Evolutionary conservation across 2,888 invertebrate genomes (phyloP), one percentile per base, ranked within the genome.

Genomic region (Aelia acuminata): DNA sequence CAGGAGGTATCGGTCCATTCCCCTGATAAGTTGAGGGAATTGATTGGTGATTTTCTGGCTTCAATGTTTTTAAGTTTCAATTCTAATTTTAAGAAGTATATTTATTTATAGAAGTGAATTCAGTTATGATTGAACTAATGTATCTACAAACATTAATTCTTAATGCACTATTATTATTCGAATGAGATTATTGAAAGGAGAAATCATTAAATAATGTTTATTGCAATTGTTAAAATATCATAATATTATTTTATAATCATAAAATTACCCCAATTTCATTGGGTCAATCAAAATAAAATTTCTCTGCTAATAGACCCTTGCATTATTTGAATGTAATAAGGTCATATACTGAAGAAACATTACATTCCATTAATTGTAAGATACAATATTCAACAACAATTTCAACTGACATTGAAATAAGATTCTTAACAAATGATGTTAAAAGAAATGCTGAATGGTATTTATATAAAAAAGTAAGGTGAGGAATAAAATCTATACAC

Each of bases 1-100:
- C 97, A 7, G 96, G 96, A 4, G 98, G 98, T 5, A 94, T 95
- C 18, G 88, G 88, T n/a, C 15, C 88, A 85, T 50, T 50, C 5
- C 43, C 57, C 7, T 87, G 48, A 57, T 57, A 70, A 70, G 63
- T 4, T 2, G 18, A 26, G 10, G 35, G 5, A 35, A 70, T 20
- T 31, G 18, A 70, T 70, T 35, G 8, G 10, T 31, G 63, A 35
- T 5, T 35, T 70, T 35, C 63, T 35, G 8, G 35, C 63, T 70
- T 70, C 10, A 57, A 11, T 57, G 57, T n/a, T 57, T 26, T 8
- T 57, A 26, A 15, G 15, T 26, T 57, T 26, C 26, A 26, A 15
- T 57, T 8, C 0, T 35, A 7, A 18, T 70, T 35, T 31, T 31
- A 4, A 18, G 18, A 5, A 18, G 3, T 63, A 31, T 63, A 15